These are phyloP conservation scores for Megaceryle maxima DNA, from an alignment of 2,113 vertebrate species.

Conservation along the genomic window DNA sequence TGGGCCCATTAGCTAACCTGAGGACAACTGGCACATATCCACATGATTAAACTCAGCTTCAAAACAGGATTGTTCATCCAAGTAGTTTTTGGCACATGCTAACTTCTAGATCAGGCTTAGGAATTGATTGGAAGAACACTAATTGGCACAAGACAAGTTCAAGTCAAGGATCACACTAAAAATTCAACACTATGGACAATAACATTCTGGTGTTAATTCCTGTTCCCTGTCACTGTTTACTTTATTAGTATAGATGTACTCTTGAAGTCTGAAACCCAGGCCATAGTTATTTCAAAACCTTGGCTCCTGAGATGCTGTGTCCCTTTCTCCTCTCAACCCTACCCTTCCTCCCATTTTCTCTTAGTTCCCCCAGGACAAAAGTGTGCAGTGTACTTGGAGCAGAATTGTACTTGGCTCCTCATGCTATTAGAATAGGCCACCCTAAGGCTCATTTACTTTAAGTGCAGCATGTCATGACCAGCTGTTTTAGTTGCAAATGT, in stretches of 20 bases:
- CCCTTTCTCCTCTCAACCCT: background rate
- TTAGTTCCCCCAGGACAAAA: background rate
- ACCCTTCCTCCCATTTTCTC: background rate
- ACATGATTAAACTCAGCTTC: background rate
- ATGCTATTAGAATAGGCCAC: background rate
- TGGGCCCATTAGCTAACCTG: background rate
- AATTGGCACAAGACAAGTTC: background rate
- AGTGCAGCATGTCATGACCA: background rate
- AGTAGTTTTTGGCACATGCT: background rate
- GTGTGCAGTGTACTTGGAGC: background rate
- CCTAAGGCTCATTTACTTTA: conserved; percentile 8
- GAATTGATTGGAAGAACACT: background rate
- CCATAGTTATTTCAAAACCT: background rate
- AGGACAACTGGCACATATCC: background rate
- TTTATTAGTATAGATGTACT: background rate
- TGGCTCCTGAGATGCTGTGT: background rate
- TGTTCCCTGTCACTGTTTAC: background rate
- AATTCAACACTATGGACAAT: background rate
- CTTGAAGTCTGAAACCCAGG: background rate
- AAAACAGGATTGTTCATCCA: background rate
- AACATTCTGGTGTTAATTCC: background rate
- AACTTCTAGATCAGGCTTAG: background rate
- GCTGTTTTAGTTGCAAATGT: background rate
- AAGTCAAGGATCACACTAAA: background rate
- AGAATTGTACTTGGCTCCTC: background rate